Evolutionary conservation across 2,888 invertebrate genomes (phyloP), one percentile per base, ranked within the genome.

Genomic region (Lithophane socia): DNA sequence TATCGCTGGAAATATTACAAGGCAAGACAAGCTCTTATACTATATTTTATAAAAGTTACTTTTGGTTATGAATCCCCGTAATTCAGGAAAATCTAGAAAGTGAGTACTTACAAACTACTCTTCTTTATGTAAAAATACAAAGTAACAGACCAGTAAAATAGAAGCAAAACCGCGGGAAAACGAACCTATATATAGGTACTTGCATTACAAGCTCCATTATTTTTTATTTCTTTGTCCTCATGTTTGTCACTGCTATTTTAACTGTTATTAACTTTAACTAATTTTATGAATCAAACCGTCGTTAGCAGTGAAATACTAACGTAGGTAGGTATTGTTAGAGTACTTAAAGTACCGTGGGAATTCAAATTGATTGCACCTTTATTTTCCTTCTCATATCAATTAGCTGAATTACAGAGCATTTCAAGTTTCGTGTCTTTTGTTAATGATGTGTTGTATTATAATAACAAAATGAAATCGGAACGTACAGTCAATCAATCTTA

Each of bases 231-330:
- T 75, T 87, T 87, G 79, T 79, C 73, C 63, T 76, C 63, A 12
- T 70, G 63, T 73, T 84, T 79, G 81, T 88, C 67, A 69, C 63
- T 66, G 66, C 10, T 52, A 83, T 75, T 72, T 80, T 82, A 73
- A 66, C 67, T 61, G 24, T 77, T 72, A 67, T 81, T 88, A 73
- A 56, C 47, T 75, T 65, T 37, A 66, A 71, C 54, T 72, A 76
- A 84, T 87, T 88, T 79, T 47, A 77, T 76, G 66, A 81, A 88
- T 89, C 86, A 86, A 87, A 86, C 69, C 73, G 77, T 86, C 85
- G 77, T 88, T 88, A 84, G 70, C 76, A 68, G 68, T 73, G 72
- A 72, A 78, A 67, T 80, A 76, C 66, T 69, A 18, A 73, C 49
- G 58, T 56, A 71, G 24, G 49, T 58, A 60, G 49, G 58, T 77